Evolutionary conservation across 2,888 invertebrate genomes (phyloP), one percentile per base, ranked within the genome.

Genomic region (Actias luna): DNA sequence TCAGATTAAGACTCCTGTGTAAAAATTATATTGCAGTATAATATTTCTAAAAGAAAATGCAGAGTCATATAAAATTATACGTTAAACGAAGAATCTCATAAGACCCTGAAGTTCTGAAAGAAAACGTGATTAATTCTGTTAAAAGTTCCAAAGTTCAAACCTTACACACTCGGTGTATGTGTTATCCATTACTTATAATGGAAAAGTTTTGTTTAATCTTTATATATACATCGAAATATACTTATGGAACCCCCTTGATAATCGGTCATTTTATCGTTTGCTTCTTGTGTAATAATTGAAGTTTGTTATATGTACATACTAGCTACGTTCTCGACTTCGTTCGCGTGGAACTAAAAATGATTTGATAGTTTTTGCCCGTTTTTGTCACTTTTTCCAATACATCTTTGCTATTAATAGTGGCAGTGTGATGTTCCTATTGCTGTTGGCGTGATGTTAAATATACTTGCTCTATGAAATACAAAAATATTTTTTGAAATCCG

Each of bases 21-120:
- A 18, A 39, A 16, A n/a, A 18, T 16, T 7, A 16, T 18, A 14
- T 33, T 8, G n/a, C 18, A 16, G 0, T 5, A 14, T 18, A 27
- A n/a, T 29, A 27, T 18, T 10, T 22, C 2, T 18, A 31, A 22
- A 60, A 1, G 8, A 39, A 35, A 42, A 25, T 58, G 35, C 22
- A 18, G 50, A 60, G 22, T 33, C 52, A 61, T 39, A 58, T 14
- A 57, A 55, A 18, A 59, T 36, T 35, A 29, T 29, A 57, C 50
- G 46, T 33, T 36, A 25, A 36, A 50, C 7, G 16, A 61, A 63
- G 58, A 52, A 22, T 60, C 59, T 52, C 60, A 62, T 59, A 58
- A 61, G 58, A 63, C 12, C 57, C 39, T 29, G 35, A 39, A 57
- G 39, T 61, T 61, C 10, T 12, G 25, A 22, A 27, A 27, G 36